A percentile compares a stretch with the other conserved stretches of the same genome.
phyloP scores from a whole-genome alignment of 2,888 invertebrate species.

The Molorchus minor region DNA sequence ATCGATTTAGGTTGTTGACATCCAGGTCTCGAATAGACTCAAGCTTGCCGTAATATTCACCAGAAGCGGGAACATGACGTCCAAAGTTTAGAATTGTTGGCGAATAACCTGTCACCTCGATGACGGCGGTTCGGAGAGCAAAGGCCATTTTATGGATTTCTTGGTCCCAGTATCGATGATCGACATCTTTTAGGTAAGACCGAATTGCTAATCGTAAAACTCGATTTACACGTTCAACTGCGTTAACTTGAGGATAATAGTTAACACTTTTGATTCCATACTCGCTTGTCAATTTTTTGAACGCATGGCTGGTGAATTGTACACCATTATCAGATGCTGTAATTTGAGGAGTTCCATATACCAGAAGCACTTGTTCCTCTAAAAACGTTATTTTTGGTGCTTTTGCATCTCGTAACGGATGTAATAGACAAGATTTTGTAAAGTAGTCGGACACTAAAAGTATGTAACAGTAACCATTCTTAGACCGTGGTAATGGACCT shows the following conservation, averaged over 20 bases:
- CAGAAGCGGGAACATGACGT: conserved; percentile 24
- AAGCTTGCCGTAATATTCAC: conserved; percentile 27
- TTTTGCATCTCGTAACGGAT: conserved; percentile 10
- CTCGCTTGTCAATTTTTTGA: too few species aligned
- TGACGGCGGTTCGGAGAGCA: conserved; percentile 29
- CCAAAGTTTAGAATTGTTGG: conserved; percentile 35
- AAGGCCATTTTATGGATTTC: conserved; percentile 29
- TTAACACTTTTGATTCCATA: conserved; percentile 4
- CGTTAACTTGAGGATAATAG: conserved; percentile 35
- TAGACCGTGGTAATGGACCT: conserved; percentile 28
- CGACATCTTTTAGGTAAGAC: conserved; percentile 28
- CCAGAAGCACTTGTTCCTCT: conserved; percentile 24
- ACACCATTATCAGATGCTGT: conserved; percentile 30
- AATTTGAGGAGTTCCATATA: conserved; percentile 27
- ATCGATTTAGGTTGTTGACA: background rate
- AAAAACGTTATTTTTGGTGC: conserved; percentile 5
- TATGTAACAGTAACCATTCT: conserved; percentile 11
- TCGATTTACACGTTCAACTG: conserved; percentile 29
- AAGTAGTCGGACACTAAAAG: conserved; percentile 26
- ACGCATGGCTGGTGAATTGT: conserved; percentile 10
- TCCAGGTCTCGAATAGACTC: background rate
- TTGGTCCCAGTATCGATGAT: conserved; percentile 30
- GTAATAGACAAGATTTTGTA: conserved; percentile 15
- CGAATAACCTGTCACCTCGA: conserved; percentile 32
- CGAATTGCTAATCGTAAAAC: conserved; percentile 30